Evolutionary conservation across 2,113 vertebrate genomes (phyloP).

Genomic region (Strix aluco): DNA sequence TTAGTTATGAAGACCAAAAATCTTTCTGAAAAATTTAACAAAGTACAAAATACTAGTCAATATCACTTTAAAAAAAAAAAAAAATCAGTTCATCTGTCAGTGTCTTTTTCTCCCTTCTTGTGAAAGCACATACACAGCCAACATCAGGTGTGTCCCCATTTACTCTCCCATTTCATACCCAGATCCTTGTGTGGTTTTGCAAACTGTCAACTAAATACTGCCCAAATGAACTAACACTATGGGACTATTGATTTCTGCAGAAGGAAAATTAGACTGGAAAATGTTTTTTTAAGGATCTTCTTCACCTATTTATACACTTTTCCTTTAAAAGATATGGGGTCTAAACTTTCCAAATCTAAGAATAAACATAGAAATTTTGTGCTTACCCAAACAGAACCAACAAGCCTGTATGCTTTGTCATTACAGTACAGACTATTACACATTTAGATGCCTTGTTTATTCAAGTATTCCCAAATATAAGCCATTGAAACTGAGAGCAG

Average conservation of each 20-base stretch:
- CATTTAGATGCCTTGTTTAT: not conserved
- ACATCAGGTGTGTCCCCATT: not conserved
- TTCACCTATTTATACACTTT: not conserved
- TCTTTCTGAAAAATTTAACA: not conserved
- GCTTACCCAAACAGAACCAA: not conserved
- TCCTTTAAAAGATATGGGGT: not conserved
- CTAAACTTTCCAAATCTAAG: not conserved
- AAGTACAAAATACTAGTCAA: not conserved
- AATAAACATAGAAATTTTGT: not conserved
- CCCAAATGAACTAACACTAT: not conserved
- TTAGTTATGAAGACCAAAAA: not conserved
- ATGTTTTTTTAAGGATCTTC: not conserved
- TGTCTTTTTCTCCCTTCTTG: not conserved
- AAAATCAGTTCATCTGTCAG: not conserved
- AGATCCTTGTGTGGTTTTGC: not conserved
- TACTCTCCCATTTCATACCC: not conserved
- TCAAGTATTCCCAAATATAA: not conserved
- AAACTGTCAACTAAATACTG: not conserved
- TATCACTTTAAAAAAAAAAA: not conserved
- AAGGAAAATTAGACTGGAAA: not conserved
- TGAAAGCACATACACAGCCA: not conserved
- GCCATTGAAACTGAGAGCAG: not conserved
- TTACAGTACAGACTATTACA: not conserved
- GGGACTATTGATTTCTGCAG: not conserved
- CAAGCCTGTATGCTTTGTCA: not conserved